Evolutionary conservation across 2,113 vertebrate genomes (phyloP), one percentile per base, ranked within the genome.

Genomic region (Nibea coibor): DNA sequence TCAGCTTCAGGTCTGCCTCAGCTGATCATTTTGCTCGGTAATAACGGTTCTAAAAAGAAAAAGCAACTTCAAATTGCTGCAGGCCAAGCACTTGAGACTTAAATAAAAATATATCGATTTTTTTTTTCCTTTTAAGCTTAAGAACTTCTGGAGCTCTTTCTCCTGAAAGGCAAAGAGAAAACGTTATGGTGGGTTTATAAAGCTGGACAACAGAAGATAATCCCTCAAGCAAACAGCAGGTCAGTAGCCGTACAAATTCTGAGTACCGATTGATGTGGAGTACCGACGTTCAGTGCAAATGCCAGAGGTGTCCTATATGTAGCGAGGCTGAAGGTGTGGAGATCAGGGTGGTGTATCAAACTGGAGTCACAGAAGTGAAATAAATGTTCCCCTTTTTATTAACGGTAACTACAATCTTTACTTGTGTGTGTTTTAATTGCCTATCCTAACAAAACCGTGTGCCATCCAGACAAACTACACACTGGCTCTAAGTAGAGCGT

Each of bases 131-230:
- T 61, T 16, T 16, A 59, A 59, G 15, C 10, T 19, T 19, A 61
- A 61, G n/a, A 42, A 42, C 45, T 9, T 74, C 58, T 53, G 58
- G 19, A 35, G 43, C 24, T 59, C 12, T 59, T 22, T 50, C 20
- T 42, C 10, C 62, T 50, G 57, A 22, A 74, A 53, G n/a, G 22
- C 31, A 63, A 64, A 62, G 43, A 50, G 71, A 57, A 51, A 17
- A 50, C 28, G 22, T 43, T 7, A 20, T 54, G 59, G 57, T 62
- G 71, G 72, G 22, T 63, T 47, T 63, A 35, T 6, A 39, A 35
- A 47, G 45, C 31, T 71, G 39, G 50, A 28, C 42, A 64, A 26
- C 24, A 31, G 14, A 59, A 24, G 16, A 45, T 53, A 6, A 39
- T 65, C n/a, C n/a, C 43, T 39, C 8, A 39, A 39, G 35, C 35